phyloP scores from a whole-genome alignment of 2,888 invertebrate species.

The Drosophila nr. perissopoda region DNA sequence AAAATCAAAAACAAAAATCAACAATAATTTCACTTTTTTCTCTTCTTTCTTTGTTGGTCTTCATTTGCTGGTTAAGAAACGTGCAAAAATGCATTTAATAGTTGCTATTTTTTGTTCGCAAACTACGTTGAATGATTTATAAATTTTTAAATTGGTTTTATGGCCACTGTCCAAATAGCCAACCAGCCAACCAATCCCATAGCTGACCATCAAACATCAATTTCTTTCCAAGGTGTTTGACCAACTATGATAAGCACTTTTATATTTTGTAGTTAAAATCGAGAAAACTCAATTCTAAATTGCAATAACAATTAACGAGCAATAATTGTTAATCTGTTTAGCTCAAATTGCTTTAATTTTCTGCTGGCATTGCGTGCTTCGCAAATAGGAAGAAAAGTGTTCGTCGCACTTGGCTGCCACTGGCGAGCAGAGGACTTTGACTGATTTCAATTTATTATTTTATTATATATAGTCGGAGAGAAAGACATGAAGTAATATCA shows the following conservation, averaged over 20 bases:
- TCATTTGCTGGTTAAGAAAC: constrained; percentile 48
- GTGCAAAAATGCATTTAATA: constrained; percentile 77
- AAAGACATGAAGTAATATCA: neutral
- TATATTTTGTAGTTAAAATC: neutral
- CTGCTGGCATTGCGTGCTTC: constrained; percentile 35
- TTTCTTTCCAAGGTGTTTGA: constrained; percentile 8
- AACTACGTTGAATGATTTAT: constrained; percentile 64
- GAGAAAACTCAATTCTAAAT: neutral
- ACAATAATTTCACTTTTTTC: constrained; percentile 34
- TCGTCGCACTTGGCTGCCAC: constrained; percentile 66
- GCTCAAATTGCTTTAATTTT: constrained; percentile 1
- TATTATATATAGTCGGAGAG: constrained; percentile 32
- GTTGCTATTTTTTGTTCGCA: constrained; percentile 52
- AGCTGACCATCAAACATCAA: neutral
- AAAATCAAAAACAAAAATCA: constrained; percentile 23
- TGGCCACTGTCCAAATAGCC: constrained; percentile 30
- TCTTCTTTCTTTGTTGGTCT: constrained; percentile 11
- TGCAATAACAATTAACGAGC: neutral
- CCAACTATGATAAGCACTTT: neutral
- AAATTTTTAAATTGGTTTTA: constrained; percentile 62
- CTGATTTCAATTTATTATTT: constrained; percentile 21
- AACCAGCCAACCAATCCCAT: neutral
- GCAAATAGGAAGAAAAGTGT: constrained; percentile 57
- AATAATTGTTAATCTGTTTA: neutral
- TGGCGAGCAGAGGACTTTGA: constrained; percentile 51